Conservation (phyloP, 2,888 invertebrate genomes). For the Prosapia bicincta region DNA sequence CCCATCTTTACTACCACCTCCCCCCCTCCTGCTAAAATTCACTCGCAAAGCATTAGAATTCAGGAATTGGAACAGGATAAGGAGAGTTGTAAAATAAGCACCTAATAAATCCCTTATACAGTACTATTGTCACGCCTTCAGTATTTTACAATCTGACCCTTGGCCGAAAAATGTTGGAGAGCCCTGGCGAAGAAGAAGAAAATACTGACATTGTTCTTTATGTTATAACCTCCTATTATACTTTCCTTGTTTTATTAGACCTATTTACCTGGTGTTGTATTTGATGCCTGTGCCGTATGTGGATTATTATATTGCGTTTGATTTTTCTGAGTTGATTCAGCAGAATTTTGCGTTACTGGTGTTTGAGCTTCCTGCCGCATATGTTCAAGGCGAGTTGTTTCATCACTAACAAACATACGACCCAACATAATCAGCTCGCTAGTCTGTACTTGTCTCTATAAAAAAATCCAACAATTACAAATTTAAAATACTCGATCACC, state of each 20-base stretch:
- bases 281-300: slow-evolving; percentile 9
- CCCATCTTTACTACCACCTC: too few relatives aligned
- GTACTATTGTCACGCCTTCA: too few relatives aligned
- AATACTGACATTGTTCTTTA: not conserved
- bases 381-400: slow-evolving; percentile 60
- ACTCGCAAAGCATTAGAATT: too few relatives aligned
- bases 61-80: too few relatives aligned
- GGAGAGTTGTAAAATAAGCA: too few relatives aligned
- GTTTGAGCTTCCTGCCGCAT: slow-evolving; percentile 51
- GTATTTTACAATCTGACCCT: too few relatives aligned
- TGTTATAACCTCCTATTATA: not conserved
- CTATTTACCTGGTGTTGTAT: slow-evolving; percentile 30
- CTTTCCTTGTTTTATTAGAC: not conserved
- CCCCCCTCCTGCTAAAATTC: too few relatives aligned
- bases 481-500: too few relatives aligned
- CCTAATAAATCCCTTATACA: too few relatives aligned
- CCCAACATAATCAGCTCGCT: slow-evolving; percentile 76
- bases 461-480: slow-evolving; percentile 22
- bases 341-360: slow-evolving; percentile 7
- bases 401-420: slow-evolving; percentile 67
- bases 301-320: slow-evolving; percentile 14
- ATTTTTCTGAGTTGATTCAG: slow-evolving; percentile 14
- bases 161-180: too few relatives aligned
- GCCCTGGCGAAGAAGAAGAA: too few relatives aligned
- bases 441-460: slow-evolving; percentile 66